Conservation (phyloP, 2,797 vertebrate species). For the Chlorospingus flavigularis region DNA sequence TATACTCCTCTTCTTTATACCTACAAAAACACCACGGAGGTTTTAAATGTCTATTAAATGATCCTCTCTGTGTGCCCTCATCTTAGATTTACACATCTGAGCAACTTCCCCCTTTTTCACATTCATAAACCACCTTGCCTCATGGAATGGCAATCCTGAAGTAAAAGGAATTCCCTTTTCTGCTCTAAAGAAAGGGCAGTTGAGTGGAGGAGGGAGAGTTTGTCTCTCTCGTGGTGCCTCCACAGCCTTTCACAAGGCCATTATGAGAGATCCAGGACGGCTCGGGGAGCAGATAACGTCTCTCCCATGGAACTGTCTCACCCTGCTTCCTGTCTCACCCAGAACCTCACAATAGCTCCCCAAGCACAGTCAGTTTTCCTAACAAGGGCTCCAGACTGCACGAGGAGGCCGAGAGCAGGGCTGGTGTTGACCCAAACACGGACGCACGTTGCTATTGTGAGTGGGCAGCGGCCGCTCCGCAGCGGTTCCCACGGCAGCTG, state of each 20-base stretch:
- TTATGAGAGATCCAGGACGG: not conserved
- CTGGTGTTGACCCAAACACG: constrained; percentile 23
- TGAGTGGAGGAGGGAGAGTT: not conserved
- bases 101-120: not conserved
- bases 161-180: not conserved
- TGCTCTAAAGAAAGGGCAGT: not conserved
- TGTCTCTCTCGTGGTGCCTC: not conserved
- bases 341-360: constrained; percentile 27
- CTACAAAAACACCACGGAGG: constrained; percentile 68
- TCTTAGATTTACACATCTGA: not conserved
- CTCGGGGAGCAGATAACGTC: not conserved
- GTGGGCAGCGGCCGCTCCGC: not conserved
- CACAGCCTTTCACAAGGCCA: not conserved
- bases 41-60: not conserved
- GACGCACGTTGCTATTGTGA: not conserved
- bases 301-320: not conserved
- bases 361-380: not conserved
- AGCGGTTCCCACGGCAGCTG: not conserved
- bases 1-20: constrained; percentile 89
- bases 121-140: not conserved
- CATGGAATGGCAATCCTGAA: not conserved
- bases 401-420: not conserved
- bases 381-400: not conserved
- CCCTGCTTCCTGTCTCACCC: constrained; percentile 40
- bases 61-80: not conserved